Evolutionary conservation across 2,888 invertebrate genomes (phyloP).

Genomic region (Ophion costatus): DNA sequence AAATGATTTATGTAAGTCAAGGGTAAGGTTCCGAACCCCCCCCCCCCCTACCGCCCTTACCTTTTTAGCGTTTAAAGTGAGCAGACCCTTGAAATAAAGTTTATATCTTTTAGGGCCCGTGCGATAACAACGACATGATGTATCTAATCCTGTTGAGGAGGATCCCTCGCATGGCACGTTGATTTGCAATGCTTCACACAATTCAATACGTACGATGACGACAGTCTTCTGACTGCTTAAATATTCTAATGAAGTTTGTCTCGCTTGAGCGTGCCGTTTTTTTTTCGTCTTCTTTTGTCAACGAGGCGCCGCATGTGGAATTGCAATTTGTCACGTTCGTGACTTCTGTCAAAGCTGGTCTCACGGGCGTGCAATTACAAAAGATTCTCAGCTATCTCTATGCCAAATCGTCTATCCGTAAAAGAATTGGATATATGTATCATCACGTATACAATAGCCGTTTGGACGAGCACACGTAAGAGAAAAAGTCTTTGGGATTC

Average conservation of each 20-base stretch:
- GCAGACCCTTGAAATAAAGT: neutral
- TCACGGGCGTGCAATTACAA: conserved; percentile 23
- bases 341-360: conserved; percentile 23
- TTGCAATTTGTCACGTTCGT: conserved; percentile 49
- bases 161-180: too few species aligned
- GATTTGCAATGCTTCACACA: neutral
- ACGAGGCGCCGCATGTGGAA: conserved; percentile 29
- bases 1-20: too few species aligned
- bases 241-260: conserved; percentile 53
- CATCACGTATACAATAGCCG: neutral
- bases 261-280: conserved; percentile 28
- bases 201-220: conserved; percentile 17
- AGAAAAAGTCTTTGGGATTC: conserved; percentile 8
- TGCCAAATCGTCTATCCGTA: neutral
- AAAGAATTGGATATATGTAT: conserved; percentile 17
- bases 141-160: neutral
- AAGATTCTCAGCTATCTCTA: conserved; percentile 12
- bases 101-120: neutral
- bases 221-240: conserved; percentile 28
- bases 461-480: neutral
- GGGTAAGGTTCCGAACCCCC: too few species aligned
- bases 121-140: neutral
- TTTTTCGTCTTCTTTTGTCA: conserved; percentile 40
- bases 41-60: too few species aligned
- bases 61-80: too few species aligned